phyloP scores from a whole-genome alignment of 2,113 vertebrate species.

The Anguilla japonica region DNA sequence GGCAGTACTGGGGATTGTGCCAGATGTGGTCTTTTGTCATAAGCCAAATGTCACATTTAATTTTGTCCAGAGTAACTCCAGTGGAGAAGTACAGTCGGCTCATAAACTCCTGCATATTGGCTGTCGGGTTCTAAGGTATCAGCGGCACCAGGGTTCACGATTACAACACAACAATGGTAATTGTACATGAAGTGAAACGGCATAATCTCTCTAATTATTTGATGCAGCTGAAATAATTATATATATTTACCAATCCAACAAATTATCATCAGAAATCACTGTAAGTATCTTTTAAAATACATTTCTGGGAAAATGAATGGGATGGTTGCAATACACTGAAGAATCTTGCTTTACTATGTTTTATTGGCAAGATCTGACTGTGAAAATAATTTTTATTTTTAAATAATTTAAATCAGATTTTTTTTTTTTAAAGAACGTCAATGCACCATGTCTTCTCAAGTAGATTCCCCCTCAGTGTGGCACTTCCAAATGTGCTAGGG shows the following conservation, averaged over 20 bases:
- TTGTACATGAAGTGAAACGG: slow-evolving; percentile 49
- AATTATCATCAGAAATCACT: slow-evolving; percentile 9
- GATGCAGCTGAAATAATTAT: slow-evolving; percentile 40
- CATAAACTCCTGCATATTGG: not conserved
- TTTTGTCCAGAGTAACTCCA: slow-evolving; percentile 45
- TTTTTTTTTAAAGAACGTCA: slow-evolving; percentile 8
- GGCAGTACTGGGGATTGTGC: slow-evolving; percentile 66
- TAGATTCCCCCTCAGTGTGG: slow-evolving; percentile 52
- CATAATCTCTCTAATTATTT: not conserved
- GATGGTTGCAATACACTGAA: not conserved
- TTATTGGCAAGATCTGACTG: slow-evolving; percentile 21
- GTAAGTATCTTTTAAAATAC: slow-evolving; percentile 10
- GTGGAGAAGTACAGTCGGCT: not conserved
- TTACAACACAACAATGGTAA: slow-evolving; percentile 50
- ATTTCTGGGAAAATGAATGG: not conserved
- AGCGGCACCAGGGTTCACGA: slow-evolving; percentile 61
- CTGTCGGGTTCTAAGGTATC: slow-evolving; percentile 17
- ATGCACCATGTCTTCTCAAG: not conserved
- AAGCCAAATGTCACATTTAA: slow-evolving; percentile 47
- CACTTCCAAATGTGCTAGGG: slow-evolving; percentile 85
- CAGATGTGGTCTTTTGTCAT: slow-evolving; percentile 53
- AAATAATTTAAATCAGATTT: slow-evolving; percentile 45
- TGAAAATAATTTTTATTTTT: slow-evolving; percentile 51
- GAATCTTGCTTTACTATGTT: not conserved
- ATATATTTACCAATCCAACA: not conserved